Evolutionary conservation across 2,888 invertebrate genomes (phyloP).

Genomic region (Liopterus haemorrhoidalis): DNA sequence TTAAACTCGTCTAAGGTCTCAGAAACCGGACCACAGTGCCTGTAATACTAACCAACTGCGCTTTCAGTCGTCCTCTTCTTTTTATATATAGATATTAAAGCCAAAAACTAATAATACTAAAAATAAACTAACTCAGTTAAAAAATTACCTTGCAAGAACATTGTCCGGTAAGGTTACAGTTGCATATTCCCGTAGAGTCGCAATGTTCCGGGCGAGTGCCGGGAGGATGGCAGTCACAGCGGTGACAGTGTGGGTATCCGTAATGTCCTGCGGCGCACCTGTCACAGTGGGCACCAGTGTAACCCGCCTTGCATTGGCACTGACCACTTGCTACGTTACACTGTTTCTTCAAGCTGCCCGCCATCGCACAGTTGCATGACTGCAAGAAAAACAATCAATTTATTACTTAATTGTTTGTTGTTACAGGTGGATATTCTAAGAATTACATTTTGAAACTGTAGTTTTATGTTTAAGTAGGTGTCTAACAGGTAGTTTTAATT

Average conservation of each 20-base stretch:
- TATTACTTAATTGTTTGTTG: slow-evolving; percentile 6
- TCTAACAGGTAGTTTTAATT: too few relatives aligned
- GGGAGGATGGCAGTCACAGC: slow-evolving; percentile 74
- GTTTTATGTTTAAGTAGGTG: too few relatives aligned
- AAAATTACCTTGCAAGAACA: slow-evolving; percentile 80
- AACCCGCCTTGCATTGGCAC: slow-evolving; percentile 72
- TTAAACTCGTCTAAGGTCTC: background rate
- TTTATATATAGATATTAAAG: background rate
- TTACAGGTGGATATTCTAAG: too few relatives aligned
- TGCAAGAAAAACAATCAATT: slow-evolving; percentile 32
- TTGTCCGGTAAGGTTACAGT: slow-evolving; percentile 70
- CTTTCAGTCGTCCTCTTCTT: background rate
- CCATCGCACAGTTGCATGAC: slow-evolving; percentile 67
- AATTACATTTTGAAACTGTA: too few relatives aligned
- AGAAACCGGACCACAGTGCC: background rate
- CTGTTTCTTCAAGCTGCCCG: slow-evolving; percentile 62
- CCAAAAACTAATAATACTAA: background rate
- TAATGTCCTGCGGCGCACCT: slow-evolving; percentile 79
- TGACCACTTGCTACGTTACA: slow-evolving; percentile 63
- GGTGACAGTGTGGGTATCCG: slow-evolving; percentile 81
- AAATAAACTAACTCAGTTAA: background rate
- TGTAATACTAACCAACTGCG: background rate
- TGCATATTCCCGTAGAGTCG: slow-evolving; percentile 54
- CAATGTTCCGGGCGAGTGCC: slow-evolving; percentile 57
- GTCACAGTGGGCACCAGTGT: slow-evolving; percentile 71